phyloP scores from a whole-genome alignment of 2,888 invertebrate genomes.

The Trisateles emortualis region DNA sequence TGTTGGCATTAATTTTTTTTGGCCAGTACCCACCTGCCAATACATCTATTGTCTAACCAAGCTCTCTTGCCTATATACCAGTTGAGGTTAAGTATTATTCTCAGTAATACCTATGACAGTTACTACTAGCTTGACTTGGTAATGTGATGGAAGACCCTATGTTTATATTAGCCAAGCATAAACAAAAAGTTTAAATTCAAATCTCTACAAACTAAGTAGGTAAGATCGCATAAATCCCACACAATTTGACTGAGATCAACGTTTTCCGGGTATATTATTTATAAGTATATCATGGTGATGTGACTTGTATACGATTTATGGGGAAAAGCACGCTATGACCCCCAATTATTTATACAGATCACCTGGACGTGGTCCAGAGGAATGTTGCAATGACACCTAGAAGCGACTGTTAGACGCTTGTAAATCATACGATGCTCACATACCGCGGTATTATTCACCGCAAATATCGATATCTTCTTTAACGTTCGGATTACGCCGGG shows the following conservation, averaged over 20 bases:
- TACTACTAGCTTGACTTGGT: conserved; percentile 4
- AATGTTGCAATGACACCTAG: conserved; percentile 66
- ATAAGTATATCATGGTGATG: conserved; percentile 23
- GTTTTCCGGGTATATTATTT: conserved; percentile 19
- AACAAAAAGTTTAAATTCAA: conserved; percentile 12
- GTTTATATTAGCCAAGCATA: not conserved
- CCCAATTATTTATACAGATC: conserved; percentile 63
- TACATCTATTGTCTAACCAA: conserved; percentile 23
- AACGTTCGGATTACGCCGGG: conserved; percentile 78
- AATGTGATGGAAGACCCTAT: conserved; percentile 7
- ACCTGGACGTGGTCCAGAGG: conserved; percentile 78
- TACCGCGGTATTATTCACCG: conserved; percentile 75
- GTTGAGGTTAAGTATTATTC: not conserved
- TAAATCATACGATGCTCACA: conserved; percentile 69
- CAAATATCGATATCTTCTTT: conserved; percentile 82
- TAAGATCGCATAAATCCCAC: conserved; percentile 8
- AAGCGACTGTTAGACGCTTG: conserved; percentile 52
- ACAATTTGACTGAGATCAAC: conserved; percentile 10
- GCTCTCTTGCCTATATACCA: conserved; percentile 18
- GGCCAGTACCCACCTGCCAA: conserved; percentile 36
- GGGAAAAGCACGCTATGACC: conserved; percentile 41
- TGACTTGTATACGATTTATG: conserved; percentile 37
- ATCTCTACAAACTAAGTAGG: conserved; percentile 4
- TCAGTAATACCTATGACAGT: conserved; percentile 1
- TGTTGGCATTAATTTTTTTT: conserved; percentile 48